phyloP scores from a whole-genome alignment of 1,140 invertebrate genomes.

The Brachionus manjavacas region DNA sequence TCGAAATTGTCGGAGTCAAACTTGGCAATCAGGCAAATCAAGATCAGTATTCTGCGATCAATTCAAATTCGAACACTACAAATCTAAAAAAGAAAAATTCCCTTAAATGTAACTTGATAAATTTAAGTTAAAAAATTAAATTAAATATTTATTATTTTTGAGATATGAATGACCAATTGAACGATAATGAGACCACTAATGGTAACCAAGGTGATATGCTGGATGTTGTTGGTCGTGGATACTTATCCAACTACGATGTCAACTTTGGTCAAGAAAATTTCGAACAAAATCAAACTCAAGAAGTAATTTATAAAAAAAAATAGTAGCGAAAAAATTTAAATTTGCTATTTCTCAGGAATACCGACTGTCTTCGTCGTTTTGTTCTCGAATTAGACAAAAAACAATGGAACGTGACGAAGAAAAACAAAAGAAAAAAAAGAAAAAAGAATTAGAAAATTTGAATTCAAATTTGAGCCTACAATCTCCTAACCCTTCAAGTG shows the following conservation, averaged over 20 bases:
- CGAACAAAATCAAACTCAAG: neutral
- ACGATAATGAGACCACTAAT: neutral
- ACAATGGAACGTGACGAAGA: constrained; percentile 38
- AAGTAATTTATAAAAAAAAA: neutral
- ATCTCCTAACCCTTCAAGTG: neutral
- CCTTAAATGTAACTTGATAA: neutral
- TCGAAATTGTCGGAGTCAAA: constrained; percentile 21
- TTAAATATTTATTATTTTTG: neutral
- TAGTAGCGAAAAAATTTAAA: neutral
- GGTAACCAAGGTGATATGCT: constrained; percentile 8
- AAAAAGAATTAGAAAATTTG: constrained; percentile 38
- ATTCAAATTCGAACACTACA: neutral
- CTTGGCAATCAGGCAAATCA: neutral
- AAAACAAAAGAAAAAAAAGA: constrained; percentile 27
- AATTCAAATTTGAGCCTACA: neutral
- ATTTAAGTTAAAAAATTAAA: neutral
- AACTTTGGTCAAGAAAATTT: neutral
- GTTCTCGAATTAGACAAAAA: constrained; percentile 33
- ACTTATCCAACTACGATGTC: neutral
- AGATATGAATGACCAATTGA: neutral
- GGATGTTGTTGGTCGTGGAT: constrained; percentile 36
- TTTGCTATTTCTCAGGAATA: neutral
- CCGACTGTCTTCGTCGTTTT: constrained; percentile 12
- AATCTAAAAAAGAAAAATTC: constrained; percentile 16
- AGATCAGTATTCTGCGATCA: neutral